Evolutionary conservation across 1,140 invertebrate species (phyloP).

Genomic region (Zaprionus camerounensis): DNA sequence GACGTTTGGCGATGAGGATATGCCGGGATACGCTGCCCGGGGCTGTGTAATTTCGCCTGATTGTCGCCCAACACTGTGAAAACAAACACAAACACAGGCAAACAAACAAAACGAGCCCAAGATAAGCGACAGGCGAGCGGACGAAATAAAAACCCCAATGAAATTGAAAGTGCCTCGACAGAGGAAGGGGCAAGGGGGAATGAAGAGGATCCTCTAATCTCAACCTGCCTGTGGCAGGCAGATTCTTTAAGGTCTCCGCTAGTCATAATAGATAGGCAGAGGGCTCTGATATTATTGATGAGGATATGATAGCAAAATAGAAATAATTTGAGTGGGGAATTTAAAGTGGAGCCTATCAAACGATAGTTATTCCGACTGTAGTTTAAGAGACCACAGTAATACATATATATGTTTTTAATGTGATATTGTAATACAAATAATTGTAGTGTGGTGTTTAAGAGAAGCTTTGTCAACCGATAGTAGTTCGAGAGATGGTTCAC

Average conservation of each 20-base stretch:
- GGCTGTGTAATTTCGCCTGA: conserved; percentile 69
- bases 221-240: background rate
- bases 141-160: conserved; percentile 12
- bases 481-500: too few relatives aligned
- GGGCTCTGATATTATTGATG: background rate
- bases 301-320: background rate
- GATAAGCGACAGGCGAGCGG: conserved; percentile 47
- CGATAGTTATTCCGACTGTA: background rate
- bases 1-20: conserved; percentile 1
- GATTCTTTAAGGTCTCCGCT: background rate
- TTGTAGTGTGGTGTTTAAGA: too few relatives aligned
- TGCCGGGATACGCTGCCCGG: conserved; percentile 14
- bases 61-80: conserved; percentile 77
- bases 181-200: background rate
- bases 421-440: too few relatives aligned
- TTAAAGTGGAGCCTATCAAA: background rate
- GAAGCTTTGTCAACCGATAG: background rate
- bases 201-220: conserved; percentile 1
- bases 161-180: conserved; percentile 22
- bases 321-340: background rate
- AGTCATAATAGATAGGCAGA: background rate
- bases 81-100: conserved; percentile 69
- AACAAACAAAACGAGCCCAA: conserved; percentile 54
- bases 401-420: too few relatives aligned
- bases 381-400: too few relatives aligned